These are phyloP conservation scores for Sphaeridia pumilis DNA, from an alignment of 2,888 invertebrate species.

Conservation along the genomic window DNA sequence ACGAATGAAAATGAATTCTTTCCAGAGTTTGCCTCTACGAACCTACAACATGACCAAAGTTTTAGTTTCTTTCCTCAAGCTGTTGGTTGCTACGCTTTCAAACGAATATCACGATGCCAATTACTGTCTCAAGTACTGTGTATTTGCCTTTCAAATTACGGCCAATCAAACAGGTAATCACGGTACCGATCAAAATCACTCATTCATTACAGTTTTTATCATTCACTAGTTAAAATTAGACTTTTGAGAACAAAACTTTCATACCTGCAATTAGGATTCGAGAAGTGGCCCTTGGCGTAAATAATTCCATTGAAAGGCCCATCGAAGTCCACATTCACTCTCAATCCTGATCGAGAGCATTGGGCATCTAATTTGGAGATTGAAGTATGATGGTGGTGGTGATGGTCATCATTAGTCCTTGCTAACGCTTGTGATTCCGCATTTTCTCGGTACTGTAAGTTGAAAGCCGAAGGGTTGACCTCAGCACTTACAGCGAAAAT, in stretches of 20 bases:
- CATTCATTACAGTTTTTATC: too few relatives aligned
- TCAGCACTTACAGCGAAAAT: slow-evolving; percentile 2
- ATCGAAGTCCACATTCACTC: slow-evolving; percentile 53
- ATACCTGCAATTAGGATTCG: slow-evolving; percentile 56
- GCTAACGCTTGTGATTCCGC: not conserved
- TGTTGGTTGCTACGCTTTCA: too few relatives aligned
- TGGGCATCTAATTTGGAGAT: slow-evolving; percentile 53
- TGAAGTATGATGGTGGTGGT: slow-evolving; percentile 41
- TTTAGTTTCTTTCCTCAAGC: too few relatives aligned
- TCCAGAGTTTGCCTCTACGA: slow-evolving; percentile 48
- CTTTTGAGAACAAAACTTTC: too few relatives aligned
- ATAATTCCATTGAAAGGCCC: slow-evolving; percentile 55
- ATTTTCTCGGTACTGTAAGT: slow-evolving; percentile 1
- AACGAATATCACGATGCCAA: too few relatives aligned
- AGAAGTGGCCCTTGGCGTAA: slow-evolving; percentile 57
- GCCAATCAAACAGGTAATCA: too few relatives aligned
- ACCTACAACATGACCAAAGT: too few relatives aligned
- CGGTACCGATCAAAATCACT: too few relatives aligned
- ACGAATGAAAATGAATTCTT: slow-evolving; percentile 49
- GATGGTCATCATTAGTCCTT: not conserved
- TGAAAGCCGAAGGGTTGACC: slow-evolving; percentile 1
- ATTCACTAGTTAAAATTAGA: too few relatives aligned
- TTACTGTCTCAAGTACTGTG: too few relatives aligned
- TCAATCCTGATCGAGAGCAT: slow-evolving; percentile 49
- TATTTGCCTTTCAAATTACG: too few relatives aligned